Conservation (phyloP, 2,113 vertebrate genomes). For the Delphinapterus leucas region DNA sequence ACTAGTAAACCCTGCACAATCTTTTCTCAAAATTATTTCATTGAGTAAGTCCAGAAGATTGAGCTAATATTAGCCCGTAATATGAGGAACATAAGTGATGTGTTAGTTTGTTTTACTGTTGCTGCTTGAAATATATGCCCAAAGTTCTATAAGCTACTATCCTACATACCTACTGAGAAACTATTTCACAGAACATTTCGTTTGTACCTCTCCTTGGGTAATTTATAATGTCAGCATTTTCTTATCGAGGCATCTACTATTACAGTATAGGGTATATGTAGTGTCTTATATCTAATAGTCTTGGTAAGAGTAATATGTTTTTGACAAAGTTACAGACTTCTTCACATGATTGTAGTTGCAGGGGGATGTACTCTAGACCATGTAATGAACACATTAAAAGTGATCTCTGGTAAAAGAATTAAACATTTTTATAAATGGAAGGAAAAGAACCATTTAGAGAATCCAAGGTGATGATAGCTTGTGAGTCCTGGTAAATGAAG, state of each 20-base stretch:
- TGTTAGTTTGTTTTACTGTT: not conserved
- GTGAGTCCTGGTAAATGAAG: conserved; percentile 44
- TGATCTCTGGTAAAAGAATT: not conserved
- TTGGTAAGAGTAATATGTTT: conserved; percentile 46
- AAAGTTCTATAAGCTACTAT: conserved; percentile 39
- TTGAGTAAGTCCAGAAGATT: conserved; percentile 35
- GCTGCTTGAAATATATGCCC: not conserved
- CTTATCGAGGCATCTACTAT: not conserved
- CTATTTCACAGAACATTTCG: conserved; percentile 21
- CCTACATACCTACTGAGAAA: conserved; percentile 28
- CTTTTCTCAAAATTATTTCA: not conserved
- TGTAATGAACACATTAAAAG: not conserved
- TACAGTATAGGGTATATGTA: not conserved
- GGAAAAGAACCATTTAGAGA: not conserved
- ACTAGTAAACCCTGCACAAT: conserved; percentile 29
- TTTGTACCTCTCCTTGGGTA: conserved; percentile 17
- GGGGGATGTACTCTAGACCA: not conserved
- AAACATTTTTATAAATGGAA: not conserved
- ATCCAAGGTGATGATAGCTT: not conserved
- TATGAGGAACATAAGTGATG: not conserved
- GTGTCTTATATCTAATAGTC: conserved; percentile 35
- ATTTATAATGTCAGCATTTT: not conserved
- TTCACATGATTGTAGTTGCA: not conserved
- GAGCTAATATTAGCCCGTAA: not conserved
- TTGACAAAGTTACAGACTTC: not conserved